Base-by-base conservation (phyloP, 1,140 invertebrate genomes). In the Papilio aristodemus region DNA sequence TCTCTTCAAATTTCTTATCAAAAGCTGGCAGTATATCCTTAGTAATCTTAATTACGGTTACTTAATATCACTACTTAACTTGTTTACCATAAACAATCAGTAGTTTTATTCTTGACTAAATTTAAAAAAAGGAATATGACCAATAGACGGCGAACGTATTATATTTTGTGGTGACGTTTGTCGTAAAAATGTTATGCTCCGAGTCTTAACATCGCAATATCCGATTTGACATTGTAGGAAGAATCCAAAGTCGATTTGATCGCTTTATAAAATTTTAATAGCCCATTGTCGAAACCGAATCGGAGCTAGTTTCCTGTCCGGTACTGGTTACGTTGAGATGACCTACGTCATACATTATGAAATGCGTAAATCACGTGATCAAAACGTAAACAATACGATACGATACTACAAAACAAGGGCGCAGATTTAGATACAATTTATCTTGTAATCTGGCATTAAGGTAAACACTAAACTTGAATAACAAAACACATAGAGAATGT, bases 401-500 rank as follows among this genome's bases (percentile, higher is more conserved):
- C n/a, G n/a, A n/a, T n/a, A n/a, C 17, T 46, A 66, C 19, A 14
- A 66, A 66, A 41, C 39, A 43, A 32, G 17, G 17, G 11, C 39
- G 25, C 10, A 1, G 32, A 59, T 59, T 63, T 43, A 17, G 11
- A 22, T 41, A 10, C 7, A 41, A 22, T 43, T 25, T 63, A 39
- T 39, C 19, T 38, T 4, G 17, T 39, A 63, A 63, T 63, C 38
- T 63, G 27, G 60, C 27, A 39, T 41, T 41, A 63, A n/a, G 9
- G 59, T 38, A 39, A 41, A 41, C 37, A 38, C 17, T 9, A 39
- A 19, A 63, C 11, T 41, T 41, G 38, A 13, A 19, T 63, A 22
- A 63, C 17, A 39, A 62, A 10, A 41, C 37, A 75, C 70, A 69
- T 71, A 71, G 63, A 59, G 66, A 19, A 78, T 72, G 73, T 81